phyloP scores from a whole-genome alignment of 2,888 invertebrate species.

The Mycalesis mineus region DNA sequence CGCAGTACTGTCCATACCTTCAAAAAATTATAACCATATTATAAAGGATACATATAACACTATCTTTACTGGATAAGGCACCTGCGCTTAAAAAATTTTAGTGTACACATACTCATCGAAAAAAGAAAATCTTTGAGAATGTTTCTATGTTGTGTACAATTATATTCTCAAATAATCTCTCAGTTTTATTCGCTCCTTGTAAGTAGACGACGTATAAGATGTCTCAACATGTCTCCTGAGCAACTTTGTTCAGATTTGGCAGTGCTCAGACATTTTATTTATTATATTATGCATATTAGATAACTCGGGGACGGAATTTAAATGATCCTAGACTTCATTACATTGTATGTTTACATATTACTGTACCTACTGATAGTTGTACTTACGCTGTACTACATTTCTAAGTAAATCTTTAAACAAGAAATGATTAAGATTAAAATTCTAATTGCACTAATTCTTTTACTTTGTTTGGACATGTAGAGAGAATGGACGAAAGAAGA shows the following conservation, averaged over 20 bases:
- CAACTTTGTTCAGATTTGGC: constrained; percentile 2
- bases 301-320: constrained; percentile 13
- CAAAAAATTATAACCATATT: no score
- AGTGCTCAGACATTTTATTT: constrained; percentile 6
- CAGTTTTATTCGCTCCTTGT: background rate
- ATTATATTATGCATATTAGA: constrained; percentile 13
- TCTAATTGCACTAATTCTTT: no score
- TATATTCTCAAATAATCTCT: background rate
- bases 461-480: no score
- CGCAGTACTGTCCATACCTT: no score
- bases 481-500: no score
- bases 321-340: constrained; percentile 8
- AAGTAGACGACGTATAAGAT: background rate
- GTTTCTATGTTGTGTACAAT: background rate
- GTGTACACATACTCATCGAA: no score
- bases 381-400: background rate
- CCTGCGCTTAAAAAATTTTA: no score
- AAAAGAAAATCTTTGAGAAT: no score
- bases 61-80: no score
- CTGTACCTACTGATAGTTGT: constrained; percentile 4
- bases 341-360: background rate
- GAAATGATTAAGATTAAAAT: no score
- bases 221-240: background rate
- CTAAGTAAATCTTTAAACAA: no score
- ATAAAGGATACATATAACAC: no score